Evolutionary conservation across 2,113 vertebrate genomes (phyloP).

Genomic region (Cyanoramphus novaezelandiae): DNA sequence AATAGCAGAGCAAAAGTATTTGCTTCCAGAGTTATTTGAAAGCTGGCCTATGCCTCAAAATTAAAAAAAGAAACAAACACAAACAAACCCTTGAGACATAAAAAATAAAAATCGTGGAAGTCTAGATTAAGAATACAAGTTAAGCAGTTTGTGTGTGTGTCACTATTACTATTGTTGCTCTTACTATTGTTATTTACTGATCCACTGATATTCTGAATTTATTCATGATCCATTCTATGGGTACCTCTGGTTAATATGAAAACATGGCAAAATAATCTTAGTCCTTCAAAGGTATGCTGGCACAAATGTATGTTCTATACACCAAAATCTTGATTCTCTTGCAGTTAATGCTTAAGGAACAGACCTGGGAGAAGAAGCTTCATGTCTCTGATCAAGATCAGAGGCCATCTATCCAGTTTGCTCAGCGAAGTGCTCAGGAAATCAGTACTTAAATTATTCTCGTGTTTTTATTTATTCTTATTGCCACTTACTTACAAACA

Average conservation of each 20-base stretch:
- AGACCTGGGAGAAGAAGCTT: not conserved
- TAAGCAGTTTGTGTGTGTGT: not conserved
- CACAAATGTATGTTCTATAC: not conserved
- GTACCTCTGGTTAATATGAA: not conserved
- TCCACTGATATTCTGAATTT: not conserved
- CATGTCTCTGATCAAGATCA: not conserved
- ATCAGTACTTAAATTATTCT: not conserved
- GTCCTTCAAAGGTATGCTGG: not conserved
- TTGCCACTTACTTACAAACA: not conserved
- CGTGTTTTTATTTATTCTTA: not conserved
- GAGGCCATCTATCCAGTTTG: not conserved
- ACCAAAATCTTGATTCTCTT: not conserved
- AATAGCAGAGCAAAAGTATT: not conserved
- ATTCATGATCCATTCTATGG: not conserved
- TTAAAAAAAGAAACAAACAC: not conserved
- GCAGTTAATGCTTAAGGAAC: not conserved
- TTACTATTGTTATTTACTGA: not conserved
- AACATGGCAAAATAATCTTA: not conserved
- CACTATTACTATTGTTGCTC: not conserved
- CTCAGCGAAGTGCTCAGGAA: not conserved
- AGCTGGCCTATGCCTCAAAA: not conserved
- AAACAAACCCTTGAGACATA: not conserved
- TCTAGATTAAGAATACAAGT: not conserved
- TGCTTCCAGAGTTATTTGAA: not conserved
- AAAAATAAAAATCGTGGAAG: not conserved